Conservation (phyloP, 2,888 invertebrate genomes). For the Julus scanicus region DNA sequence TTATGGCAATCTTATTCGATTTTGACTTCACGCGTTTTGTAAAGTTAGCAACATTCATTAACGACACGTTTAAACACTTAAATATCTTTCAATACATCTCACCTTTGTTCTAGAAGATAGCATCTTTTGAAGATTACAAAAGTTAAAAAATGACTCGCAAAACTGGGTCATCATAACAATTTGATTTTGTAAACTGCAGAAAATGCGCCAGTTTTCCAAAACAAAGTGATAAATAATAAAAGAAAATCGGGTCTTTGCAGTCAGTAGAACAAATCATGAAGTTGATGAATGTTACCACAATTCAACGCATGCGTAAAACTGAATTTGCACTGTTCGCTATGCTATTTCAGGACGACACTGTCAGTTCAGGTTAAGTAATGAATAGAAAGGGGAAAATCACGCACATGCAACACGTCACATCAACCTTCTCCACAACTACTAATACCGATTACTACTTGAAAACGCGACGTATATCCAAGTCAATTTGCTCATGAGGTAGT, state of each 20-base stretch:
- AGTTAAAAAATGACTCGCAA: too few species aligned
- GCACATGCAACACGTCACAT: neutral
- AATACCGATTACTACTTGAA: slow-evolving; percentile 39
- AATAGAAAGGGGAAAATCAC: neutral
- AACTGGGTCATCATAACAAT: too few species aligned
- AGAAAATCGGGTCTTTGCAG: neutral
- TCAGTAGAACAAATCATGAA: neutral
- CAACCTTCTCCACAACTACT: slow-evolving; percentile 7
- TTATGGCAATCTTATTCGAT: neutral
- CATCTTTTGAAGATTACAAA: neutral
- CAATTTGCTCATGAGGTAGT: slow-evolving; percentile 44
- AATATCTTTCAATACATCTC: neutral
- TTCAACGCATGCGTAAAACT: neutral
- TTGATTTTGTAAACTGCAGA: neutral
- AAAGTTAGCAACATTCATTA: too few species aligned
- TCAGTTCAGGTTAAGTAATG: neutral
- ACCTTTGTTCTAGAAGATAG: neutral
- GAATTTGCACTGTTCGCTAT: neutral
- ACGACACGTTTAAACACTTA: neutral
- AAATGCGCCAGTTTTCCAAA: neutral
- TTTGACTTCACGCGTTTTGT: neutral
- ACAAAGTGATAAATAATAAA: neutral
- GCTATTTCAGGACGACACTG: neutral
- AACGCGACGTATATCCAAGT: neutral
- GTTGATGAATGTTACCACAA: neutral